phyloP scores from a whole-genome alignment of 2,888 invertebrate species.

The Anthrax anthrax region DNA sequence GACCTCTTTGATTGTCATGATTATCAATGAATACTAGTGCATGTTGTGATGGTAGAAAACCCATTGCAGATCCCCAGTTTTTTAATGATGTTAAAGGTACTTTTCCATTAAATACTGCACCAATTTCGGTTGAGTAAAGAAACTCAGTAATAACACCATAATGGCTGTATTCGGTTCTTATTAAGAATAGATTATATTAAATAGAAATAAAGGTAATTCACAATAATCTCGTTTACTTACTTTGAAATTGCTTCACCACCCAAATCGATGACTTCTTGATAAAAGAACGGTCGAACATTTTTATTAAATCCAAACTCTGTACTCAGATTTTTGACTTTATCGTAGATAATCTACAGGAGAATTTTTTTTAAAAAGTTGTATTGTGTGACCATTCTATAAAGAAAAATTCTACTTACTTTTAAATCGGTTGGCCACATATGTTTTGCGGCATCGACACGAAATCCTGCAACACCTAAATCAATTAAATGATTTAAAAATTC shows the following conservation, averaged over 20 bases:
- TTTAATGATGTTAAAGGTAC: slow-evolving; percentile 49
- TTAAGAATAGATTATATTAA: background rate
- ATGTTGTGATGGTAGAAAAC: slow-evolving; percentile 42
- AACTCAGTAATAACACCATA: slow-evolving; percentile 69
- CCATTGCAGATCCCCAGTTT: slow-evolving; percentile 54
- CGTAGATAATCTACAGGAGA: slow-evolving; percentile 41
- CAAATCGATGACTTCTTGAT: slow-evolving; percentile 63
- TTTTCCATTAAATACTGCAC: slow-evolving; percentile 40
- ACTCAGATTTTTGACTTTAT: slow-evolving; percentile 45
- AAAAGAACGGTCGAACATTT: slow-evolving; percentile 51
- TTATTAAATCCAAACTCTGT: slow-evolving; percentile 47
- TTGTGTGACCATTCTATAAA: background rate
- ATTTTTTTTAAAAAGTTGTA: slow-evolving; percentile 2
- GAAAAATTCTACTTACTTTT: slow-evolving; percentile 21
- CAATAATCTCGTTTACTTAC: slow-evolving; percentile 9
- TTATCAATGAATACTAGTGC: slow-evolving; percentile 67
- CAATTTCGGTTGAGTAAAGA: slow-evolving; percentile 32
- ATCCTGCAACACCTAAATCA: slow-evolving; percentile 70
- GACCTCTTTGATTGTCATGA: slow-evolving; percentile 57
- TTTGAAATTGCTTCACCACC: slow-evolving; percentile 37
- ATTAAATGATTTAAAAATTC: slow-evolving; percentile 25
- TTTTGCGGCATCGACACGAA: slow-evolving; percentile 65
- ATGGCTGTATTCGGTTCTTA: slow-evolving; percentile 38
- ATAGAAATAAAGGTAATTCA: background rate
- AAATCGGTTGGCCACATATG: slow-evolving; percentile 70